Conservation (phyloP, 92 coral and sea anemone species). For the Virgularia gustaviana region DNA sequence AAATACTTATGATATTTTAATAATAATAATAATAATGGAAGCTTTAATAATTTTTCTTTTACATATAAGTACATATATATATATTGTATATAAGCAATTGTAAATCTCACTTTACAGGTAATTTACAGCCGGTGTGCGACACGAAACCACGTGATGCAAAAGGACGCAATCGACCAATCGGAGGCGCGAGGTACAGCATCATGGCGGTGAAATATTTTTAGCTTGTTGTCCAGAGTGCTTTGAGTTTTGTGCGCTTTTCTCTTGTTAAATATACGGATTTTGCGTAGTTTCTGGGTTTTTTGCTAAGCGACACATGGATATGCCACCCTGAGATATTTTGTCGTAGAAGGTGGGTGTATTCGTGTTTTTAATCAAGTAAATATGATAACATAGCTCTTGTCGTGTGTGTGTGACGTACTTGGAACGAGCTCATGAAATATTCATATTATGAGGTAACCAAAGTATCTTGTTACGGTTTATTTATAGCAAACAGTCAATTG, state of each 20-base stretch:
- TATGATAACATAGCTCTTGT: slow-evolving; percentile 1
- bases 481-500: slow-evolving; percentile 4
- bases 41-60: no score
- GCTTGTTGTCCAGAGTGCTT: not conserved
- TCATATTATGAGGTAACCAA: slow-evolving; percentile 4
- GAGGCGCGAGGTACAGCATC: not conserved
- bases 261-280: slow-evolving; percentile 3
- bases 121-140: slow-evolving; percentile 9
- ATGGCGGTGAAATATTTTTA: slow-evolving; percentile 1
- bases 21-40: no score
- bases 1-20: no score
- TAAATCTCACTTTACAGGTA: no score
- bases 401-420: not conserved
- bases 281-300: not conserved
- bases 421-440: not conserved
- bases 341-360: slow-evolving; percentile 10
- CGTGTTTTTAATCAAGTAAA: slow-evolving; percentile 3
- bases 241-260: slow-evolving; percentile 9
- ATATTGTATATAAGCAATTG: no score
- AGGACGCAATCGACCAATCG: slow-evolving; percentile 7
- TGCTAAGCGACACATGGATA: slow-evolving; percentile 1
- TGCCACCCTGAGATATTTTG: not conserved
- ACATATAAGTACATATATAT: no score
- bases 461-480: not conserved
- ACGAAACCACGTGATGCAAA: not conserved